Conservation (phyloP, 2,888 invertebrate species). For the Ornithoptera alexandrae region DNA sequence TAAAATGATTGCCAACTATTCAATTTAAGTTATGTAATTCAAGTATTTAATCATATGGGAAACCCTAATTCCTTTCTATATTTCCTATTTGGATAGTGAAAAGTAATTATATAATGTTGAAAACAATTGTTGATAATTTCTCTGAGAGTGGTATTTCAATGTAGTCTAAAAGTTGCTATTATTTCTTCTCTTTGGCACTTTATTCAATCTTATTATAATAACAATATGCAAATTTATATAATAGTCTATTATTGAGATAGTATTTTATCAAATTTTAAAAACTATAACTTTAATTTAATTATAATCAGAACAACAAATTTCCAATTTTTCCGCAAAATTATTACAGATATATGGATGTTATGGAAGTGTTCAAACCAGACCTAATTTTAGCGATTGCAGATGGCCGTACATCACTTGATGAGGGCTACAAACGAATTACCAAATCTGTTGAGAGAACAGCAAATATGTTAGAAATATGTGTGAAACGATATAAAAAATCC, state of each 20-base stretch:
- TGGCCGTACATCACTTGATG: conserved; percentile 83
- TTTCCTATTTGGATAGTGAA: no score
- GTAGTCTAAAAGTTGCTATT: no score
- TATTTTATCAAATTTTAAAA: no score
- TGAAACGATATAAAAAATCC: conserved; percentile 82
- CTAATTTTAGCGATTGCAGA: conserved; percentile 91
- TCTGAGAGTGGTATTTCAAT: no score
- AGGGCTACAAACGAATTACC: conserved; percentile 83
- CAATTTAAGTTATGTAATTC: background rate
- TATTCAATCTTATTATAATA: no score
- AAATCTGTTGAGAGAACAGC: conserved; percentile 87
- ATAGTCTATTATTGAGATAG: no score
- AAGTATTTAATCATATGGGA: background rate
- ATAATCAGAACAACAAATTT: background rate
- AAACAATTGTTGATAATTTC: no score
- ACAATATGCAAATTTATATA: no score
- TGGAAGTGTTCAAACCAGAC: conserved; percentile 89
- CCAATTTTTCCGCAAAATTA: conserved; percentile 9
- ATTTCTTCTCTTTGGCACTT: no score
- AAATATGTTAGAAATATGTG: conserved; percentile 84
- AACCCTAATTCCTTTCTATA: no score
- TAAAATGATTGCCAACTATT: background rate
- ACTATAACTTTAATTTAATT: no score
- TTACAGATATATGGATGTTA: conserved; percentile 86
- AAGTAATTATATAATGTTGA: no score